Percentiles rank a stretch among this genome's conserved stretches.
Conservation (phyloP, 1,140 invertebrate species). For the Pogonognathellus flavescens region DNA sequence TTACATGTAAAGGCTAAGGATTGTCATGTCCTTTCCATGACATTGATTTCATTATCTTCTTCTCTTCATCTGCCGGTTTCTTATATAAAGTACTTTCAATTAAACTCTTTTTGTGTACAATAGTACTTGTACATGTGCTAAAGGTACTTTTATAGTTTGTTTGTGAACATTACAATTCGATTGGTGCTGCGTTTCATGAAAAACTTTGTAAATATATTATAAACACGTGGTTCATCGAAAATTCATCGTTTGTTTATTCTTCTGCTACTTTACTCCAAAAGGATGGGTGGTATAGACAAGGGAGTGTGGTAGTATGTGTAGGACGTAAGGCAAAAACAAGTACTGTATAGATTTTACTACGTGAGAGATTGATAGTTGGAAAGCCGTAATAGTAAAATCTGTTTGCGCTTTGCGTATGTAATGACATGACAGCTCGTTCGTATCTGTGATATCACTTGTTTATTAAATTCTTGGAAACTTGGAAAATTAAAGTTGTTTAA, state of each 20-base stretch:
- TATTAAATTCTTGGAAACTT: neutral
- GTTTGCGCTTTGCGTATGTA: too few relatives aligned
- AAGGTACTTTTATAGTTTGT: neutral
- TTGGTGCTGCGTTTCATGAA: neutral
- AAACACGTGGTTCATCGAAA: too few relatives aligned
- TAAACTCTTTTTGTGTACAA: neutral
- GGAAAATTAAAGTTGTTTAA: neutral
- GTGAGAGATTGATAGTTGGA: too few relatives aligned
- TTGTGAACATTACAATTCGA: neutral
- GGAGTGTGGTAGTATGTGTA: too few relatives aligned
- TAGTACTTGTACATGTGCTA: neutral
- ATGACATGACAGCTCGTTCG: neutral
- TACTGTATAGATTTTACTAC: too few relatives aligned
- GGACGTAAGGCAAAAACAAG: too few relatives aligned
- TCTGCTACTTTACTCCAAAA: too few relatives aligned
- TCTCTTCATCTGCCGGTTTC: neutral
- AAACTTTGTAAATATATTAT: neutral
- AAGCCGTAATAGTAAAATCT: too few relatives aligned
- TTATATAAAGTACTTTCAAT: neutral
- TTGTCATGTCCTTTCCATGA: conserved; percentile 9
- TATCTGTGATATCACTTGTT: neutral
- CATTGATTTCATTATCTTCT: conserved; percentile 21
- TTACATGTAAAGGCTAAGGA: neutral
- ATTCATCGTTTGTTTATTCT: too few relatives aligned
- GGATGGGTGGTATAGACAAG: too few relatives aligned